Base-by-base conservation (phyloP, 2,113 vertebrate species). In the Colinus virginianus region DNA sequence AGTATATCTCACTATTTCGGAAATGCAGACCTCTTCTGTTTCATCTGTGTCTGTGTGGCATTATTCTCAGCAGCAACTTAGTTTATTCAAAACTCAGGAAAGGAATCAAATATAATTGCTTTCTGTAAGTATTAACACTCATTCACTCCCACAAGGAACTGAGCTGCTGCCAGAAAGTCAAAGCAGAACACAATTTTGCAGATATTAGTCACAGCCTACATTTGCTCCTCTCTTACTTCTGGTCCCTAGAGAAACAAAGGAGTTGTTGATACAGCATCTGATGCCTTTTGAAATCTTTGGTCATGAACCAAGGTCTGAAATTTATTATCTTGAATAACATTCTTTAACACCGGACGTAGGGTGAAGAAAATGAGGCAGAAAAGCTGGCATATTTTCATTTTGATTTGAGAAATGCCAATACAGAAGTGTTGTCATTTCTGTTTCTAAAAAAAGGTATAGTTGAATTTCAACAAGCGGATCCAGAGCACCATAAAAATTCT, bases 101-200 rank as follows among this genome's bases (percentile, higher is more conserved):
- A 62, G 83, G 68, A 40, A 83, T 77, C 68, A 96, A 86, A 90
- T 91, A 30, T 74, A 83, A 90, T 74, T 90, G 79, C 82, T 82
- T 88, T 70, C 88, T 94, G 68, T 56, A 69, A 78, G 88, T 61
- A 90, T 80, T 63, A 76, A 63, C 77, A 69, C 42, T 87, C 67
- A 25, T 87, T 87, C 90, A 80, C 82, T 85, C 90, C 75, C 89
- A 95, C 86, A 71, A 90, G 85, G 72, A 96, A 95, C 85, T 68
- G 72, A 95, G 91, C 70, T 77, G 70, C 48, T 95, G 67, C 81
- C 90, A 91, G 75, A 58, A 89, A 87, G 63, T 53, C 81, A 82
- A 87, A 91, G 62, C 6, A 0, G 49, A 43, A 74, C 38, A 42
- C 88, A 90, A 53, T 74, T 88, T 78, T 88, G 36, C 46, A 83